phyloP scores from a whole-genome alignment of 2,888 invertebrate genomes.

The Thalpophila matura region DNA sequence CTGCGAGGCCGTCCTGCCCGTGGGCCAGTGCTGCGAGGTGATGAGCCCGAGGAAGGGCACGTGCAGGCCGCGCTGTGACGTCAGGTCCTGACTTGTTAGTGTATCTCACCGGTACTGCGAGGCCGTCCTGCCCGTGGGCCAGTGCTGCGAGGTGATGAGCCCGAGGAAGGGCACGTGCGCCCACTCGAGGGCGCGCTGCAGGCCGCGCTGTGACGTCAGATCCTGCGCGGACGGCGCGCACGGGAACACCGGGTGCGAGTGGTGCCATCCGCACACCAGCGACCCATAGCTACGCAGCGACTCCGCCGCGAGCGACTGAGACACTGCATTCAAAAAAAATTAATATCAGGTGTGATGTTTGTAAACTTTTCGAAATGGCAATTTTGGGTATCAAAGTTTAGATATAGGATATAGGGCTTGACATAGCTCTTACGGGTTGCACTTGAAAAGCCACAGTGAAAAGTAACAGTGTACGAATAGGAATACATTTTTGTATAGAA shows the following conservation, averaged over 20 bases:
- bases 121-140: conserved; percentile 87
- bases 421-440: too few relatives aligned
- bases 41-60: too few relatives aligned
- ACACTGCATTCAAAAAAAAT: conserved; percentile 69
- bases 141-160: conserved; percentile 92
- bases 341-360: too few relatives aligned
- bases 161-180: conserved; percentile 90
- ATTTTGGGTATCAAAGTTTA: too few relatives aligned
- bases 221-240: conserved; percentile 93
- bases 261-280: conserved; percentile 93
- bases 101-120: conserved; percentile 85
- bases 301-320: conserved; percentile 91
- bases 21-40: conserved; percentile 92
- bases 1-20: conserved; percentile 88
- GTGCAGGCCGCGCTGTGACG: too few relatives aligned
- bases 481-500: too few relatives aligned
- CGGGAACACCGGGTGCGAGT: conserved; percentile 94
- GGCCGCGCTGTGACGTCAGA: conserved; percentile 92
- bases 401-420: too few relatives aligned
- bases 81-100: too few relatives aligned
- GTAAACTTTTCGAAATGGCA: too few relatives aligned
- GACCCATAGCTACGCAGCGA: conserved; percentile 84
- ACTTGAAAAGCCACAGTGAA: too few relatives aligned
- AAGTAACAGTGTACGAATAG: too few relatives aligned
- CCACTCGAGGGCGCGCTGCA: conserved; percentile 84